A percentile compares a stretch with the other conserved stretches of the same genome.
These are phyloP conservation scores for Salticus scenicus DNA, from an alignment of 2,888 invertebrate species.

Conservation along the genomic window DNA sequence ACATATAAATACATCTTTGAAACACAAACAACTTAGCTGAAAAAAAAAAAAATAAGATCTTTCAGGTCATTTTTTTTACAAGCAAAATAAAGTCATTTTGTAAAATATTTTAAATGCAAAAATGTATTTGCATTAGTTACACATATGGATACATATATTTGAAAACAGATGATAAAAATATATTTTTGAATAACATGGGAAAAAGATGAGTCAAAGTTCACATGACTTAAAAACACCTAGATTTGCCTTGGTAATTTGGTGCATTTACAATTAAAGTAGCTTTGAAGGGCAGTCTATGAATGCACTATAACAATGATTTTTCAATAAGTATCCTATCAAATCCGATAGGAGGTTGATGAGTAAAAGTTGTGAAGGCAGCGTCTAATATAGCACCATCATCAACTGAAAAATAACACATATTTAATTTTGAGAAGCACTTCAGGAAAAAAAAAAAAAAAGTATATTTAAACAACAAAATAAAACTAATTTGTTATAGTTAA, in stretches of 20 bases:
- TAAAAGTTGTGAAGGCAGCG: constrained; percentile 91
- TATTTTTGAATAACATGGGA: background rate
- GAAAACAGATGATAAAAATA: background rate
- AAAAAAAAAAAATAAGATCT: background rate
- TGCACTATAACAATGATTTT: constrained; percentile 89
- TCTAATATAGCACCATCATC: constrained; percentile 98
- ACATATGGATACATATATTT: background rate
- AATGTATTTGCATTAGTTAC: background rate
- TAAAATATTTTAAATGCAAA: background rate
- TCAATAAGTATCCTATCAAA: constrained; percentile 97
- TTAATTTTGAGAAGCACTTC: too few relatives aligned
- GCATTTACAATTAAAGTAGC: background rate
- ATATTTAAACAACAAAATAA: background rate
- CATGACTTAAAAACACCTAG: constrained; percentile 7
- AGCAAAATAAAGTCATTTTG: background rate
- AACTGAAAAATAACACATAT: too few relatives aligned
- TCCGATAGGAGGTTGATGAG: constrained; percentile 83
- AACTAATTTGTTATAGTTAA: too few relatives aligned
- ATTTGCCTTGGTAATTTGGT: background rate
- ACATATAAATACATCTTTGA: background rate
- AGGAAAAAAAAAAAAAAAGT: constrained; percentile 68
- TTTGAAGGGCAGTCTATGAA: background rate
- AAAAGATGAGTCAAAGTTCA: background rate
- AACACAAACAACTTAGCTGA: background rate
- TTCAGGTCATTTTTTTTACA: background rate